Base-by-base conservation (phyloP, 1,140 invertebrate genomes). In the Brachionus plicatilis region DNA sequence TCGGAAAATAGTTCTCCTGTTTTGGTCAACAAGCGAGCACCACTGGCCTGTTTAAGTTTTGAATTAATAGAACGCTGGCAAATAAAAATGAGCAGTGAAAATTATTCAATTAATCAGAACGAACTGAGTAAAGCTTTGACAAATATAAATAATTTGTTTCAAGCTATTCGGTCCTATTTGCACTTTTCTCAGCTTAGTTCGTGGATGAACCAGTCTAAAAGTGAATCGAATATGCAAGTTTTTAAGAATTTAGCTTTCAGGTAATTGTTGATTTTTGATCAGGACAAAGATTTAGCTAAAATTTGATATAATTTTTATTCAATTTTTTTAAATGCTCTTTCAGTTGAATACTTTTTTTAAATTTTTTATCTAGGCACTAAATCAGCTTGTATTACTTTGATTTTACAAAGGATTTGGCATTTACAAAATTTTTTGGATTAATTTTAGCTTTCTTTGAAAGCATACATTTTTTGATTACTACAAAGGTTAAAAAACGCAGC, bases 161-260 rank as follows among this genome's bases (percentile, higher is more conserved):
- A 76, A 50, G 72, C 72, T 27, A 76, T 76, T n/a, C 17, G 72
- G 24, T 76, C 72, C 43, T 76, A 76, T 76, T 76, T 76, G 33
- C 72, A 76, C 27, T 76, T 76, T 76, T 76, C 72, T 27, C 72
- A 76, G 20, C 50, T 60, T 37, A 60, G 79, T 47, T 82, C 79
- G 11, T 82, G 53, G 79, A 60, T 68, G 37, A 82, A 60, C 27
- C 50, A 82, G 29, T 43, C 24, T 12, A 68, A 50, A 17, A 50
- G 1, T 5, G 20, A 45, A 24, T 80, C 45, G 43, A 50, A 80
- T 65, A 17, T 24, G 27, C 68, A 45, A 72, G n/a, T 72, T n/a
- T 43, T 43, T 12, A 72, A 72, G 43, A 72, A 72, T 72, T 11
- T 72, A 41, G 68, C 68, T 41, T 72, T 72, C 37, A 72, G 68